Evolutionary conservation across 2,797 vertebrate genomes (phyloP).

Genomic region (Triplophysa yarkandensis): DNA sequence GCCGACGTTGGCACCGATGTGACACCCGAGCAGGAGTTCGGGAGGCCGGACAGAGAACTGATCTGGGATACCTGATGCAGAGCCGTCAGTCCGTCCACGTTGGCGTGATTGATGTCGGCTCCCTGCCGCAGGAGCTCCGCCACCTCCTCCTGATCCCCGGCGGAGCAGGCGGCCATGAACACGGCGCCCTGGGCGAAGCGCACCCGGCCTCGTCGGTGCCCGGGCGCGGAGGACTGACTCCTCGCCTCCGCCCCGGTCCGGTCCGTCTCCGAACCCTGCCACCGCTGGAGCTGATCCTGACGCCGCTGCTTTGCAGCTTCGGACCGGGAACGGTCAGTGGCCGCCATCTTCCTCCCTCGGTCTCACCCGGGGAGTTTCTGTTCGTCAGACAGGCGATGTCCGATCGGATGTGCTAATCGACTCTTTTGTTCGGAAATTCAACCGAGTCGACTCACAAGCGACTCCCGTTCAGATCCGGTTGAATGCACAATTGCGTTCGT

Average conservation of each 20-base stretch:
- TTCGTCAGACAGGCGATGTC: slow-evolving; percentile 57
- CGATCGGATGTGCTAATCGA: background rate
- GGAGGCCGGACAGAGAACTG: background rate
- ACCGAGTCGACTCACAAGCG: slow-evolving; percentile 1
- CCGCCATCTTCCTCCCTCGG: slow-evolving; percentile 80
- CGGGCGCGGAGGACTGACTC: slow-evolving; percentile 57
- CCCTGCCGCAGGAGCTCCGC: slow-evolving; percentile 79
- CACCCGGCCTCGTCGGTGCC: slow-evolving; percentile 72
- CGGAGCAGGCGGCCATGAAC: slow-evolving; percentile 86
- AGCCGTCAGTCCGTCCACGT: slow-evolving; percentile 84
- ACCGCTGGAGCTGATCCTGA: slow-evolving; percentile 82
- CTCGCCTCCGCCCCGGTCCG: slow-evolving; percentile 65
- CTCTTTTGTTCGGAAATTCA: background rate
- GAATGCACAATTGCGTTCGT: too few species aligned
- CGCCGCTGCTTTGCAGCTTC: slow-evolving; percentile 84
- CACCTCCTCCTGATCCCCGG: slow-evolving; percentile 85
- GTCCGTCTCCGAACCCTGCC: slow-evolving; percentile 83
- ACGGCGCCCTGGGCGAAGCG: slow-evolving; percentile 84
- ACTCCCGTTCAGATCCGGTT: too few species aligned
- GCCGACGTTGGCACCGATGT: background rate
- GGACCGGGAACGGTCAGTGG: slow-evolving; percentile 85
- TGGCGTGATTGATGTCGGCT: slow-evolving; percentile 85
- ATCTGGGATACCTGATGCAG: slow-evolving; percentile 79
- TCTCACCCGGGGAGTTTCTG: slow-evolving; percentile 73
- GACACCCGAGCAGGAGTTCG: background rate